A percentile compares a stretch with the other conserved stretches of the same genome.
Conservation (phyloP, 2,113 vertebrate genomes). For the Plecotus auritus region DNA sequence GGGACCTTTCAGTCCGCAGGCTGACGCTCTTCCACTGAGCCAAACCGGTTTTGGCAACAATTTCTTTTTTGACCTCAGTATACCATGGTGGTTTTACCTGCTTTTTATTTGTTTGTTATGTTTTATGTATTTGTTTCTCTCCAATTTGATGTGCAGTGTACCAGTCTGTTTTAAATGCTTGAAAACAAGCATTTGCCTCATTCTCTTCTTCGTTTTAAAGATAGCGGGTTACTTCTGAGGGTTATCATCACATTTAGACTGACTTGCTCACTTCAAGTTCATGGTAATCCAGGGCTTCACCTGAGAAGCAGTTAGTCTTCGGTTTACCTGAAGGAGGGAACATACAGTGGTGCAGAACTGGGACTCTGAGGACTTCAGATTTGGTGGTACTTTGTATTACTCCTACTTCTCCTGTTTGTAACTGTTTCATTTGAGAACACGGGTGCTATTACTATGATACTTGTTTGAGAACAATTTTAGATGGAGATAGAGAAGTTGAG, state of each 20-base stretch:
- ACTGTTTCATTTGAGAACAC: background rate
- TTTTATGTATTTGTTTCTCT: background rate
- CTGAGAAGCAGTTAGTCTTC: background rate
- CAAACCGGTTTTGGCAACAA: too few relatives aligned
- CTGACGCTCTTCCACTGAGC: too few relatives aligned
- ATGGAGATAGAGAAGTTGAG: background rate
- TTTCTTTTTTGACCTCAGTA: background rate
- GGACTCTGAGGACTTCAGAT: background rate
- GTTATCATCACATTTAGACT: background rate
- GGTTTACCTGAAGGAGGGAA: background rate
- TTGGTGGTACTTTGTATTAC: background rate
- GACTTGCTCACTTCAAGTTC: background rate
- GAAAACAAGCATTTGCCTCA: background rate
- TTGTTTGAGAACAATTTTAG: background rate
- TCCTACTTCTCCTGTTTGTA: background rate
- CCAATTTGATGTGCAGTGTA: background rate
- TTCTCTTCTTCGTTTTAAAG: background rate
- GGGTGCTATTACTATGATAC: background rate
- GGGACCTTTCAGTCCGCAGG: too few relatives aligned
- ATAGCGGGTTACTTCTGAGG: background rate
- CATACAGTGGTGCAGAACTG: background rate
- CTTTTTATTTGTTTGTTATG: background rate
- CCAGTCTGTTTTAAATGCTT: background rate
- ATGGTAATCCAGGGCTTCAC: background rate
- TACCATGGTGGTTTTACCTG: background rate